A percentile compares a stretch with the other conserved stretches of the same genome.
Evolutionary conservation across 2,113 vertebrate genomes (phyloP).

Genomic region (Pangasianodon gigas): DNA sequence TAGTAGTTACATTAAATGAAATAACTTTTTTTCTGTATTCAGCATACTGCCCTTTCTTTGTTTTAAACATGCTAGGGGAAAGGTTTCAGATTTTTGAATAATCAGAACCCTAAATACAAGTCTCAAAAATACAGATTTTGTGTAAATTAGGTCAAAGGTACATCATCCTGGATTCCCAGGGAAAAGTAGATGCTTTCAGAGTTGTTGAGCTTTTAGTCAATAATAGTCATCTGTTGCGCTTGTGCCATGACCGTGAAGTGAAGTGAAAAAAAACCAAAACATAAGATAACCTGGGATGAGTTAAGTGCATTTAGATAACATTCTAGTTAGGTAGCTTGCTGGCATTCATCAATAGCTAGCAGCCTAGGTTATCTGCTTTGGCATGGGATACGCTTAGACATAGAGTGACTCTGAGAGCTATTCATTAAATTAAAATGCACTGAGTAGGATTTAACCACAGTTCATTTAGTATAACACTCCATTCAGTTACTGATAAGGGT

Average conservation of each 20-base stretch:
- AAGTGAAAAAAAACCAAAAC: too few relatives aligned
- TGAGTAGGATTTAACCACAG: neutral
- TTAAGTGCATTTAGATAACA: too few relatives aligned
- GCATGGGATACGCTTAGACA: neutral
- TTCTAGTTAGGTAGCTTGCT: neutral
- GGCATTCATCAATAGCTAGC: neutral
- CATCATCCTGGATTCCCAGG: neutral
- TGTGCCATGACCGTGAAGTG: neutral
- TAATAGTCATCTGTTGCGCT: neutral
- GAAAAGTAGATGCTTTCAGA: too few relatives aligned
- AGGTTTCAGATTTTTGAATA: neutral
- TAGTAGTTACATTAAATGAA: neutral
- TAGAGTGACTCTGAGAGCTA: neutral
- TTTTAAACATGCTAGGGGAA: neutral
- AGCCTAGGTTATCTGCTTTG: neutral
- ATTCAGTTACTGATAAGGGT: neutral
- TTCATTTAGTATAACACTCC: neutral
- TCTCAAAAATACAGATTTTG: neutral
- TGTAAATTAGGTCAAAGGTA: neutral
- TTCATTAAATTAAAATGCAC: neutral
- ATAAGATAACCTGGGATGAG: too few relatives aligned
- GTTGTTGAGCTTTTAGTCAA: neutral
- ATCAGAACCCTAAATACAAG: neutral
- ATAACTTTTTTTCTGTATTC: neutral
- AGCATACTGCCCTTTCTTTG: neutral